Percentiles rank a stretch among this genome's conserved stretches.
Evolutionary conservation across 2,888 invertebrate species (phyloP).

Genomic region (Chironomus riparius): DNA sequence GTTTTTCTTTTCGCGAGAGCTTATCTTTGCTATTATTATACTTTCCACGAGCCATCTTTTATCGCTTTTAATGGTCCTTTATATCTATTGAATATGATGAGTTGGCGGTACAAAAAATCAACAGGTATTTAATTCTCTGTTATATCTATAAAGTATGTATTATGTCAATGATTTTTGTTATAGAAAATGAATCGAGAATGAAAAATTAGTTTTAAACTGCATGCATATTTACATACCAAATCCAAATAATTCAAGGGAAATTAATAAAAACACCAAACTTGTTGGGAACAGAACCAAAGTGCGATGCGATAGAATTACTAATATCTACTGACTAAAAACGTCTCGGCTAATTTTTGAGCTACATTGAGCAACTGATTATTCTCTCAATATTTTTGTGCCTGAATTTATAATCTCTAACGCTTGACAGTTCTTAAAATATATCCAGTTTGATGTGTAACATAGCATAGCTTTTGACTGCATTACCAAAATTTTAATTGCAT

Average conservation of each 20-base stretch:
- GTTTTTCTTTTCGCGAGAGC: conserved; percentile 12
- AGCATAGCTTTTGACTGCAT: no score
- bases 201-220: neutral
- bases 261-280: neutral
- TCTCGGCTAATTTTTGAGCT: no score
- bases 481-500: no score
- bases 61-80: neutral
- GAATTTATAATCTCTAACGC: no score
- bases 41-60: conserved; percentile 4
- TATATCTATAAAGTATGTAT: neutral
- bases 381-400: no score
- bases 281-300: neutral
- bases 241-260: neutral
- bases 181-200: neutral
- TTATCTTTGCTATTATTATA: conserved; percentile 1
- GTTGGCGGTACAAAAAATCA: conserved; percentile 5
- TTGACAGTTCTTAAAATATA: no score
- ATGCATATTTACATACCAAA: neutral
- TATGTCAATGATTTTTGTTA: neutral
- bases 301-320: no score
- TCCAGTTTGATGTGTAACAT: no score
- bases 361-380: no score
- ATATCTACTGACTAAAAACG: no score
- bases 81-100: neutral
- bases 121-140: neutral